Evolutionary conservation across 2,888 invertebrate genomes (phyloP).

Genomic region (Ypsolopha scabrella): DNA sequence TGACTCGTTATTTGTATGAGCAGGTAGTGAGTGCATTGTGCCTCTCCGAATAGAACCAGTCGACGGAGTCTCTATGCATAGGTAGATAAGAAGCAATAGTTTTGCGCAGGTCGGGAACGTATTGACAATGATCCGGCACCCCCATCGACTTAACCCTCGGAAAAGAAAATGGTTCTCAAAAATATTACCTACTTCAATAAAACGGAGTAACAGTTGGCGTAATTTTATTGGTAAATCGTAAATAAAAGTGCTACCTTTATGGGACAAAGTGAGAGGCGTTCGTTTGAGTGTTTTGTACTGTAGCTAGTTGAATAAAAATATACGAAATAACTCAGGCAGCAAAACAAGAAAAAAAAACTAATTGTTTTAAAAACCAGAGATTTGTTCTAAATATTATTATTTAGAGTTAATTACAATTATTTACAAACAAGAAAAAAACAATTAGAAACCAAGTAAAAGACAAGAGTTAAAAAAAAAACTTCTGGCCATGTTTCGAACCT

Average conservation of each 20-base stretch:
- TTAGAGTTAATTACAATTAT: too few relatives aligned
- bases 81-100: constrained; percentile 24
- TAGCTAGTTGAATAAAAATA: too few relatives aligned
- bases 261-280: neutral
- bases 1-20: constrained; percentile 10
- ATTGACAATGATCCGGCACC: constrained; percentile 20
- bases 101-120: constrained; percentile 25
- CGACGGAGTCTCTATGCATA: neutral
- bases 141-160: constrained; percentile 1
- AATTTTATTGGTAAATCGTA: neutral
- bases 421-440: too few relatives aligned
- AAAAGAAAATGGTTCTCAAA: constrained; percentile 15
- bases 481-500: too few relatives aligned
- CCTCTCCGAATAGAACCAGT: constrained; percentile 7
- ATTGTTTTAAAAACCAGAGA: too few relatives aligned
- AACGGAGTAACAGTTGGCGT: neutral
- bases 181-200: constrained; percentile 3
- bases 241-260: too few relatives aligned
- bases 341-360: too few relatives aligned
- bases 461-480: too few relatives aligned
- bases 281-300: neutral
- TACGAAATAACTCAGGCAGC: too few relatives aligned
- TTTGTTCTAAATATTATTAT: too few relatives aligned
- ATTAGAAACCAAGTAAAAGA: too few relatives aligned
- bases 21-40: constrained; percentile 29